Base-by-base conservation (phyloP, 2,888 invertebrate genomes). In the Argyra leucocephala region DNA sequence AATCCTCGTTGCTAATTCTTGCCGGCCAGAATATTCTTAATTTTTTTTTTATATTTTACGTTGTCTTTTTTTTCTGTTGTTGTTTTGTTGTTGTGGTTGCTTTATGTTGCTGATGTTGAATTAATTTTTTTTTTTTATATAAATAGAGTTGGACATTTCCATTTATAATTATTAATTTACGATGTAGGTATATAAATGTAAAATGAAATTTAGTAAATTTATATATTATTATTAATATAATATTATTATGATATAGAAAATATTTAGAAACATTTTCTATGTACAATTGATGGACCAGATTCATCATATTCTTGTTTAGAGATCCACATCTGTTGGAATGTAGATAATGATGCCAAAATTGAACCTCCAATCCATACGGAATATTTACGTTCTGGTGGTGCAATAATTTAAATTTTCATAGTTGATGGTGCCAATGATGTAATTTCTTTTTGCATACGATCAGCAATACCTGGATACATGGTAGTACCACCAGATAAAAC, bases 221-320 rank as follows among this genome's bases (percentile, higher is more conserved):
- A 48, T 48, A 18, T 48, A 18, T 48, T 48, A 31, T 48, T 48
- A 37, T 15, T 37, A 48, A 18, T 48, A 48, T 48, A 48, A 18
- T 48, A 48, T 48, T 48, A 48, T 48, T 48, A 48, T 48, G 5
- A 48, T 48, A 48, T 48, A 48, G 48, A 48, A 48, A 48, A 69
- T 60, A 70, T 71, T 88, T 93, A 94, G 90, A 95, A 95, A 87
- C 95, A 96, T 87, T 96, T 96, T 86, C 95, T 91, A 90, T 96
- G 95, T 78, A 96, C 95, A 80, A 94, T 93, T 76, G 92, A 91
- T 76, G 95, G 95, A 76, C 96, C 96, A 74, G 94, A 93, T 83
- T 96, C 96, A 81, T 96, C 95, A 84, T 96, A 96, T 81, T 96
- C 96, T 83, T 95, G 93, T 84, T 96, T 95, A 80, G 91, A 91